Percentiles rank a stretch among this genome's conserved stretches.
Conservation (phyloP, 2,113 vertebrate genomes). For the Zingel zingel region DNA sequence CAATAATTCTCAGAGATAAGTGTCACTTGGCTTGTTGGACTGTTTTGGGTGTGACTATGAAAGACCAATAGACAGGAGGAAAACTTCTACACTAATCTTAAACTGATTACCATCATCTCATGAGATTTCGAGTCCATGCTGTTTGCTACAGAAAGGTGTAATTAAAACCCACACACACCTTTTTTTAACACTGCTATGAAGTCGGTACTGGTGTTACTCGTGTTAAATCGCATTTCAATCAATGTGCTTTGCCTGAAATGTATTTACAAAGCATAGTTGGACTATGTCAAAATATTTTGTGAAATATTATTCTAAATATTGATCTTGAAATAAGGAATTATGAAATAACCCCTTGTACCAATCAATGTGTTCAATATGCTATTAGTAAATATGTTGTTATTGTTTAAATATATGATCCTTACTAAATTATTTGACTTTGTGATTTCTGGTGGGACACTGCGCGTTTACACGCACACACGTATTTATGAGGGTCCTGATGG, state of each 20-base stretch:
- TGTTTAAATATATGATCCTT: slow-evolving; percentile 49
- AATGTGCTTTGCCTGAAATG: slow-evolving; percentile 47
- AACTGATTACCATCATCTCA: background rate
- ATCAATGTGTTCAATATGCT: background rate
- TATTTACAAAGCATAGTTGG: slow-evolving; percentile 33
- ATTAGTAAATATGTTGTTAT: slow-evolving; percentile 39
- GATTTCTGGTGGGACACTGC: slow-evolving; percentile 22
- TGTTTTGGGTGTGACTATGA: slow-evolving; percentile 6
- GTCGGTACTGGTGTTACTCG: slow-evolving; percentile 22
- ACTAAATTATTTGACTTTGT: slow-evolving; percentile 29
- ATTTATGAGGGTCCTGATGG: background rate
- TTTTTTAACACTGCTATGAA: slow-evolving; percentile 20
- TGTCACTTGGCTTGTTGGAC: slow-evolving; percentile 2
- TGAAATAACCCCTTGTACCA: slow-evolving; percentile 18
- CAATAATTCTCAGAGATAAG: background rate
- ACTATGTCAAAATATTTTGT: slow-evolving; percentile 24
- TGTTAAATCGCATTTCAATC: slow-evolving; percentile 70
- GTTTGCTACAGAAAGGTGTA: slow-evolving; percentile 21
- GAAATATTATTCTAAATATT: slow-evolving; percentile 10
- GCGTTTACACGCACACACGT: background rate
- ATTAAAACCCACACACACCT: slow-evolving; percentile 6
- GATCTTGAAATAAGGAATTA: slow-evolving; percentile 1
- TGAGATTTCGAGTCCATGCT: slow-evolving; percentile 31
- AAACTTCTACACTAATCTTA: slow-evolving; percentile 7
- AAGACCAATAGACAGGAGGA: background rate